These are phyloP conservation scores for Camponotus floridanus DNA, from an alignment of 1,140 invertebrate species.

Conservation along the genomic window DNA sequence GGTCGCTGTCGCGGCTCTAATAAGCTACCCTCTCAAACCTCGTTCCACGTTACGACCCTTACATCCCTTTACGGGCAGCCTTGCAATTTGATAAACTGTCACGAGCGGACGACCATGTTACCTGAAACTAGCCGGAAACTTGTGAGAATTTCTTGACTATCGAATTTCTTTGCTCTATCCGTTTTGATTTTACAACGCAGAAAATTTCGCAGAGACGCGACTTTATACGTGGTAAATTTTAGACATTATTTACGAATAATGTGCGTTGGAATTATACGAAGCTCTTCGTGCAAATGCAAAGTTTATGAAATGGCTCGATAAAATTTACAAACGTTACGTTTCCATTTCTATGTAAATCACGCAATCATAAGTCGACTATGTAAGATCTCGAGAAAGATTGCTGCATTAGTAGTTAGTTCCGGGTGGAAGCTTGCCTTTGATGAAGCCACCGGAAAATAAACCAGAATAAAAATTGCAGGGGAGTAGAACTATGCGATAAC, in stretches of 20 bases:
- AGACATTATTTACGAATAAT: background rate
- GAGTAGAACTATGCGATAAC: background rate
- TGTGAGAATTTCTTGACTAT: slow-evolving; percentile 52
- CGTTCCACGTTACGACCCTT: slow-evolving; percentile 77
- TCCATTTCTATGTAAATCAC: slow-evolving; percentile 83
- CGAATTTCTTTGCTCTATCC: slow-evolving; percentile 51
- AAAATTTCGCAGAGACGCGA: background rate
- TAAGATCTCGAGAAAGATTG: slow-evolving; percentile 81
- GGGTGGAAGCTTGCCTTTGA: slow-evolving; percentile 74
- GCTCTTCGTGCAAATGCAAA: background rate
- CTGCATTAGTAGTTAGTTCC: slow-evolving; percentile 84
- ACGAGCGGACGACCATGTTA: slow-evolving; percentile 60
- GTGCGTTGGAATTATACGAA: background rate
- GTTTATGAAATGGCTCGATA: background rate
- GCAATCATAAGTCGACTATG: slow-evolving; percentile 79
- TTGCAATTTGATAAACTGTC: slow-evolving; percentile 79
- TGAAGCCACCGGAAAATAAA: slow-evolving; percentile 70
- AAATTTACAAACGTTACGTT: slow-evolving; percentile 29
- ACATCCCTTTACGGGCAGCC: slow-evolving; percentile 74
- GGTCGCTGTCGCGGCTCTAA: slow-evolving; percentile 76
- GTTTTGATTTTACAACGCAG: slow-evolving; percentile 56
- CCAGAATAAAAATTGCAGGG: slow-evolving; percentile 50
- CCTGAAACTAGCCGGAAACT: slow-evolving; percentile 61
- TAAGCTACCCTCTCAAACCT: slow-evolving; percentile 73
- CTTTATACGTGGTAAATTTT: background rate